A percentile compares a stretch with the other conserved stretches of the same genome.
Evolutionary conservation across 2,113 vertebrate genomes (phyloP).

Genomic region (Hemiscyllium ocellatum): DNA sequence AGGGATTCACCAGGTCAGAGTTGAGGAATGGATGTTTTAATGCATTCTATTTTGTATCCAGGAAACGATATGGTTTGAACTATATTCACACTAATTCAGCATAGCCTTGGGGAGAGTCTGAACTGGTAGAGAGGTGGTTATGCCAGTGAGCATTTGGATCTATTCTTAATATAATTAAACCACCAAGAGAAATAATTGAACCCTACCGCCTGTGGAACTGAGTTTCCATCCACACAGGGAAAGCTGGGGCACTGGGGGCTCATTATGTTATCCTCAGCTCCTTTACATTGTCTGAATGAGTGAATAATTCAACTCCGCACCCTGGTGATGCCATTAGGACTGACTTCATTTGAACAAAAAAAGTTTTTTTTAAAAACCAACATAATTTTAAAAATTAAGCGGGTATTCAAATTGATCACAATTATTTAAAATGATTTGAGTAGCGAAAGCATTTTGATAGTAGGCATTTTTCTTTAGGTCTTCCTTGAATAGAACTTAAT

Average conservation of each 20-base stretch:
- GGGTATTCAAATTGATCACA: neutral
- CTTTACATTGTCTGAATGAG: neutral
- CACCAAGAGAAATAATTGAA: conserved; percentile 5
- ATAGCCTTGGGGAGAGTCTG: neutral
- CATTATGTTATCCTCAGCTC: conserved; percentile 11
- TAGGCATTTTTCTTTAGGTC: neutral
- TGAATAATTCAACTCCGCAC: conserved; percentile 15
- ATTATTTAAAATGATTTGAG: neutral
- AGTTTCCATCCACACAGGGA: neutral
- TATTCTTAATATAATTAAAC: conserved; percentile 7
- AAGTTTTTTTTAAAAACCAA: neutral
- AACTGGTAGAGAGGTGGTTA: neutral
- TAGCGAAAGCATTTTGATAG: neutral
- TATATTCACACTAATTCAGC: neutral
- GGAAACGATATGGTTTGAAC: neutral
- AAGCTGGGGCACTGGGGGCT: neutral
- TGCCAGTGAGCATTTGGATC: neutral
- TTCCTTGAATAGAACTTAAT: neutral
- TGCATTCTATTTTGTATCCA: neutral
- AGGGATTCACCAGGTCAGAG: neutral
- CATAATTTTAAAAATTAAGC: neutral
- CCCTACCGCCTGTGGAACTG: neutral
- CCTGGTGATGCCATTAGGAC: conserved; percentile 13
- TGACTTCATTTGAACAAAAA: conserved; percentile 1
- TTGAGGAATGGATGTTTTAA: neutral